Conservation (phyloP, 1,140 invertebrate genomes). For the Ectropis grisescens region DNA sequence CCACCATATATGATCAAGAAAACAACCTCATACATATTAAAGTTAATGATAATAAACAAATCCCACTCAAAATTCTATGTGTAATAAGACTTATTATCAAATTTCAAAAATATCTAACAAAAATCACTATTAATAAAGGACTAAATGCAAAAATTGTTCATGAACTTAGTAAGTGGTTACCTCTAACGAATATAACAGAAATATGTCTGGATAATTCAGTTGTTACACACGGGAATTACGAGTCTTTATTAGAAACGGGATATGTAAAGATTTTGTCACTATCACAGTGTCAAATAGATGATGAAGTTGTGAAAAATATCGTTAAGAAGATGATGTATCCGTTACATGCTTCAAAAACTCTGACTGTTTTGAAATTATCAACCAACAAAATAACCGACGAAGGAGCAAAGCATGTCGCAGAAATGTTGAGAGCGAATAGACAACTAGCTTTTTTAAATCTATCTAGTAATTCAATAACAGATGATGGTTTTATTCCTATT, state of each 20-base stretch:
- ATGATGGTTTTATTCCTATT: slow-evolving; percentile 26
- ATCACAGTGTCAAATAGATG: slow-evolving; percentile 32
- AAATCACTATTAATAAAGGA: slow-evolving; percentile 25
- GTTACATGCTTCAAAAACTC: slow-evolving; percentile 24
- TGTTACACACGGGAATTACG: slow-evolving; percentile 31
- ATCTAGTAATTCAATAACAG: slow-evolving; percentile 33
- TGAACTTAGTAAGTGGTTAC: slow-evolving; percentile 29
- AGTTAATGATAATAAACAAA: slow-evolving; percentile 22
- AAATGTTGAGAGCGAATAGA: slow-evolving; percentile 32
- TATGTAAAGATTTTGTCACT: slow-evolving; percentile 29
- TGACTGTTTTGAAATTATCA: slow-evolving; percentile 33
- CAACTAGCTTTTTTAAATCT: slow-evolving; percentile 36
- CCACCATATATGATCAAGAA: slow-evolving; percentile 17
- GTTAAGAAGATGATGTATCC: slow-evolving; percentile 20
- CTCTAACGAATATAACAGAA: slow-evolving; percentile 26
- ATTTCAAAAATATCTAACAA: slow-evolving; percentile 19
- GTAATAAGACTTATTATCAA: slow-evolving; percentile 23
- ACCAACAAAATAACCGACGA: slow-evolving; percentile 41
- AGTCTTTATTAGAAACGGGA: slow-evolving; percentile 23
- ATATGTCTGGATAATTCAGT: slow-evolving; percentile 28
- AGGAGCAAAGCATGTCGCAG: slow-evolving; percentile 26
- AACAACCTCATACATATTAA: slow-evolving; percentile 28
- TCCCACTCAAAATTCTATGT: slow-evolving; percentile 36
- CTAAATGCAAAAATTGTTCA: slow-evolving; percentile 21
- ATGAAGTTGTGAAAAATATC: slow-evolving; percentile 25